Evolutionary conservation across 1,140 invertebrate genomes (phyloP).

Genomic region (Temnothorax curvispinosus): DNA sequence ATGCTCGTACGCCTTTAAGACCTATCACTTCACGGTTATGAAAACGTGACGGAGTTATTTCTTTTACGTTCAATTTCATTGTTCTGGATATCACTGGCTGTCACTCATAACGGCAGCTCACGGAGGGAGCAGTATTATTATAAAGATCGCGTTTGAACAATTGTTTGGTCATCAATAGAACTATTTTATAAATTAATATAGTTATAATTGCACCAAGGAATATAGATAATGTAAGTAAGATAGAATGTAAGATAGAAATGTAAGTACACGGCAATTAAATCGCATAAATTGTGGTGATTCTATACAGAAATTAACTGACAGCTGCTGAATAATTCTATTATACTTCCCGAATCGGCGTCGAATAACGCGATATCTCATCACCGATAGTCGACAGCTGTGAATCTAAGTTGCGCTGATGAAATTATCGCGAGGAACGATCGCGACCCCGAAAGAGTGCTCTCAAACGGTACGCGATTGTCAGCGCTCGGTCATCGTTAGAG

Average conservation of each 20-base stretch:
- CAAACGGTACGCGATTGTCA: slow-evolving; percentile 73
- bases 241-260: too few species aligned
- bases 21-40: slow-evolving; percentile 15
- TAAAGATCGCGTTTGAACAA: not conserved
- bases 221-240: too few species aligned
- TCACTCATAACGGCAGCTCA: not conserved
- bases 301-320: not conserved
- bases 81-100: not conserved
- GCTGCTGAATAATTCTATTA: slow-evolving; percentile 14
- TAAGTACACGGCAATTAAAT: not conserved
- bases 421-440: slow-evolving; percentile 23
- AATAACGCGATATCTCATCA: not conserved
- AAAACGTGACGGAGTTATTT: slow-evolving; percentile 20
- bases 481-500: slow-evolving; percentile 67
- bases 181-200: not conserved
- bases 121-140: not conserved
- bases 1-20: slow-evolving; percentile 16
- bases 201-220: not conserved
- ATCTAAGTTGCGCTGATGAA: slow-evolving; percentile 25
- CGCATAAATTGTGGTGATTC: not conserved
- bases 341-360: not conserved
- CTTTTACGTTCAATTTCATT: slow-evolving; percentile 34
- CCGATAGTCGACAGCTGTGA: slow-evolving; percentile 10
- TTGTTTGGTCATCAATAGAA: not conserved
- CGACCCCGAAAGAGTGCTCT: slow-evolving; percentile 61